A percentile compares a stretch with the other conserved stretches of the same genome.
phyloP scores from a whole-genome alignment of 2,113 vertebrate genomes.

The Amphilophus citrinellus region DNA sequence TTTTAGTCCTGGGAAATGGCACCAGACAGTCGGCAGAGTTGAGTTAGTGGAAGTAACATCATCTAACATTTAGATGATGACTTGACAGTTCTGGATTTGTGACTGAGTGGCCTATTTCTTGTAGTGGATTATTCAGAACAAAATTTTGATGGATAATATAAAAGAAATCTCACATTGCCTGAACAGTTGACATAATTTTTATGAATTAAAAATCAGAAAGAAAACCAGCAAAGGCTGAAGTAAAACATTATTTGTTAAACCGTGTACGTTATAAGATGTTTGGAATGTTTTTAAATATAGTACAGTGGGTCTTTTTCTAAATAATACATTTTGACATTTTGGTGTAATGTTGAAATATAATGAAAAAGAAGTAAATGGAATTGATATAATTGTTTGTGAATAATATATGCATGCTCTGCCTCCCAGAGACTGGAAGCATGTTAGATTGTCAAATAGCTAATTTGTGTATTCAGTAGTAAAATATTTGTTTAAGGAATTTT shows the following conservation, averaged over 20 bases:
- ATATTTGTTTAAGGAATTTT: constrained; percentile 22
- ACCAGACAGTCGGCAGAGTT: background rate
- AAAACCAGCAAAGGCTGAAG: background rate
- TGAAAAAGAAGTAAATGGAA: fast-evolving
- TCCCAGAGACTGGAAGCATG: background rate
- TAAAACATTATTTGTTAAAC: background rate
- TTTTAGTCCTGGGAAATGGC: background rate
- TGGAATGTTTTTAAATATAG: background rate
- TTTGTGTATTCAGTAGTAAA: constrained; percentile 21
- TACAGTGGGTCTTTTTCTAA: background rate
- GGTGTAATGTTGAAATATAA: background rate
- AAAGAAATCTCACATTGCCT: constrained; percentile 8
- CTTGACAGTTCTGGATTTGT: constrained; percentile 12
- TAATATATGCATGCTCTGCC: constrained; percentile 38
- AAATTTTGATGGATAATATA: constrained; percentile 5
- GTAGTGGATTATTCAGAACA: background rate
- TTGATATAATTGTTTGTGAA: constrained; percentile 35
- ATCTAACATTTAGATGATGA: constrained; percentile 7
- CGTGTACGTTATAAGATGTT: background rate
- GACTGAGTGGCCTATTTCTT: background rate
- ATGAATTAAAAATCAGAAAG: constrained; percentile 5
- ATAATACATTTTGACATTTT: background rate
- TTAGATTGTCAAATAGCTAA: constrained; percentile 13
- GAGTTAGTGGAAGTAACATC: background rate
- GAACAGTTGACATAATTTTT: constrained; percentile 3